Percentiles rank a stretch among this genome's conserved stretches.
phyloP scores from a whole-genome alignment of 2,113 vertebrate species.

The Zosterops borbonicus region DNA sequence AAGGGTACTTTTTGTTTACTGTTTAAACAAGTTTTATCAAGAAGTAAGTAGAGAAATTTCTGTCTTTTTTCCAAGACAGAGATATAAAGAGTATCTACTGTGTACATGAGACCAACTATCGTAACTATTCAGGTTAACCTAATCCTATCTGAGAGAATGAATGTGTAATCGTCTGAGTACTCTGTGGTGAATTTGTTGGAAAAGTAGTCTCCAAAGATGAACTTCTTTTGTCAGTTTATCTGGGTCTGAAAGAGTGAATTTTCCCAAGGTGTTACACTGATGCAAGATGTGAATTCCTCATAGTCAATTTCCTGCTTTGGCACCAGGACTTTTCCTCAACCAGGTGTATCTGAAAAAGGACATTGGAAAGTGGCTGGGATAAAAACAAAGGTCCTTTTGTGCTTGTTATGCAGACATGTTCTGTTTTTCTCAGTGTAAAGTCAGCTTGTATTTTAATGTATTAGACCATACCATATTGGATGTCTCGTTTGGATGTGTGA shows the following conservation, averaged over 20 bases:
- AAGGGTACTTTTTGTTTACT: neutral
- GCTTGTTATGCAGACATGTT: neutral
- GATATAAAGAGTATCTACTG: neutral
- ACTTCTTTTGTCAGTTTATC: neutral
- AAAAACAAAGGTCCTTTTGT: neutral
- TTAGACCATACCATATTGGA: neutral
- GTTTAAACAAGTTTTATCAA: neutral
- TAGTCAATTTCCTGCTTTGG: neutral
- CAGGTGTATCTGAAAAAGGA: neutral
- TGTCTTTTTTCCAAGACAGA: neutral
- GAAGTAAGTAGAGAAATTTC: neutral
- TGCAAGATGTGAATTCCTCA: neutral
- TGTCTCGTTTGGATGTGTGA: fast-evolving
- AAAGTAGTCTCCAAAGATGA: neutral
- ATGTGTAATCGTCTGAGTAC: neutral
- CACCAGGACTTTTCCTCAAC: neutral
- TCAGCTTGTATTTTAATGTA: neutral
- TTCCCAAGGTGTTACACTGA: neutral
- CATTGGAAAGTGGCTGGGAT: neutral
- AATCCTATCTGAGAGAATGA: neutral
- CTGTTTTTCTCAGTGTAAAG: neutral
- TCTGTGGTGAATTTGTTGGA: neutral
- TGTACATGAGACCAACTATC: neutral
- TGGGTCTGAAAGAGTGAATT: neutral
- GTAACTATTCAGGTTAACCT: neutral